Evolutionary conservation across 2,113 vertebrate species (phyloP).

Genomic region (Cephalopholis sonnerati): DNA sequence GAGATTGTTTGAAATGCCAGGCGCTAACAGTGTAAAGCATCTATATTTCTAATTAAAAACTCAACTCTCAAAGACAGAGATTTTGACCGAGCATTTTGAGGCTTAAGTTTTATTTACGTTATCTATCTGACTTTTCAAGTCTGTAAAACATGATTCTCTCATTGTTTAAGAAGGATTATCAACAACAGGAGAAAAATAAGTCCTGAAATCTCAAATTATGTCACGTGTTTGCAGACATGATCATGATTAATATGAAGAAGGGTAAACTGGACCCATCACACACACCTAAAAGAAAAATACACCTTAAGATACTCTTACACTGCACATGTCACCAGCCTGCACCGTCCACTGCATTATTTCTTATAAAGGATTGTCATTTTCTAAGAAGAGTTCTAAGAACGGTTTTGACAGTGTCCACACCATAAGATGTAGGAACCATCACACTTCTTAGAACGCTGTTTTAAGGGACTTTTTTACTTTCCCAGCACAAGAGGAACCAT

Average conservation of each 20-base stretch:
- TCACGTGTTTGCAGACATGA: not conserved
- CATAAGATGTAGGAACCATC: too few species aligned
- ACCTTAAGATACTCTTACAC: slow-evolving; percentile 9
- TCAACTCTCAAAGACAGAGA: not conserved
- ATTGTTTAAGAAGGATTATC: not conserved
- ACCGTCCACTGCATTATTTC: too few species aligned
- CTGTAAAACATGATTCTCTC: not conserved
- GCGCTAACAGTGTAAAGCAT: not conserved
- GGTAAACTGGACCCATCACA: slow-evolving; percentile 9
- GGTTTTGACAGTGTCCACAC: too few species aligned
- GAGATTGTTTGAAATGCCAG: not conserved
- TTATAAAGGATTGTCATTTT: not conserved
- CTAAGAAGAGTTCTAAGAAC: too few species aligned
- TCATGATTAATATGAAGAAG: slow-evolving; percentile 14
- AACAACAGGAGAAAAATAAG: too few species aligned
- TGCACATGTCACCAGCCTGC: not conserved
- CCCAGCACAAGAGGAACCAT: too few species aligned
- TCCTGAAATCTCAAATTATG: not conserved
- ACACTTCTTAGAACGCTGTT: too few species aligned
- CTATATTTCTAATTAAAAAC: not conserved
- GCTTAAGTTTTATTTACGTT: not conserved
- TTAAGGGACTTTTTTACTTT: too few species aligned
- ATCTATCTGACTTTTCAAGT: not conserved
- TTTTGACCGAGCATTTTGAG: not conserved
- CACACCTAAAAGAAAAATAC: slow-evolving; percentile 29